phyloP scores from a whole-genome alignment of 2,113 vertebrate genomes.

The Sprattus sprattus region DNA sequence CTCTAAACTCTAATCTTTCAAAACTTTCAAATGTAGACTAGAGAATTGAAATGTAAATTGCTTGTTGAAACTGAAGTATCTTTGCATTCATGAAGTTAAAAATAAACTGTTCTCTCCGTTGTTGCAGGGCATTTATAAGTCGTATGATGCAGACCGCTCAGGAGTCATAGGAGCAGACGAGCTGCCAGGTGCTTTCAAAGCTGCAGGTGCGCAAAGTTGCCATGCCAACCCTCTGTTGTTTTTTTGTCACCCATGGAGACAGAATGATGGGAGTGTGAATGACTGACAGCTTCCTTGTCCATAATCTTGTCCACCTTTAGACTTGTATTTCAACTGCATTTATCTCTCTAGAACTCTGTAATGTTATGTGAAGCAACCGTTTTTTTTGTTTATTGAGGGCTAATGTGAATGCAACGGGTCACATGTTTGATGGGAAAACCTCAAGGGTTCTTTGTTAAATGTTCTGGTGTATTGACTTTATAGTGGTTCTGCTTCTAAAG shows the following conservation, averaged over 20 bases:
- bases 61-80: not conserved
- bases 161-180: conserved; percentile 73
- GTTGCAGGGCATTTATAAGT: conserved; percentile 75
- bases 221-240: not conserved
- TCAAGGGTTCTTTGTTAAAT: not conserved
- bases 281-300: not conserved
- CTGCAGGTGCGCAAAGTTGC: conserved; percentile 74
- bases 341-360: not conserved
- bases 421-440: no score
- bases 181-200: conserved; percentile 74
- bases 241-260: not conserved
- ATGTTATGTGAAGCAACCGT: no score
- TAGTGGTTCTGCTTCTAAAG: no score
- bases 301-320: not conserved
- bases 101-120: conserved; percentile 21
- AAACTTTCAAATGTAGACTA: not conserved
- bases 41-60: not conserved
- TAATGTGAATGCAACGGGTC: no score
- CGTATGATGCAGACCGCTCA: conserved; percentile 49
- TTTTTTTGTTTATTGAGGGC: no score
- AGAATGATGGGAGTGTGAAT: not conserved
- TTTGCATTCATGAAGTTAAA: not conserved
- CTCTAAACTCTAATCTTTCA: not conserved
- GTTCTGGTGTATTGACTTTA: not conserved
- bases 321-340: not conserved